Evolutionary conservation across 2,888 invertebrate species (phyloP), one percentile per base, ranked within the genome.

Genomic region (Drosophila mayaguana): DNA sequence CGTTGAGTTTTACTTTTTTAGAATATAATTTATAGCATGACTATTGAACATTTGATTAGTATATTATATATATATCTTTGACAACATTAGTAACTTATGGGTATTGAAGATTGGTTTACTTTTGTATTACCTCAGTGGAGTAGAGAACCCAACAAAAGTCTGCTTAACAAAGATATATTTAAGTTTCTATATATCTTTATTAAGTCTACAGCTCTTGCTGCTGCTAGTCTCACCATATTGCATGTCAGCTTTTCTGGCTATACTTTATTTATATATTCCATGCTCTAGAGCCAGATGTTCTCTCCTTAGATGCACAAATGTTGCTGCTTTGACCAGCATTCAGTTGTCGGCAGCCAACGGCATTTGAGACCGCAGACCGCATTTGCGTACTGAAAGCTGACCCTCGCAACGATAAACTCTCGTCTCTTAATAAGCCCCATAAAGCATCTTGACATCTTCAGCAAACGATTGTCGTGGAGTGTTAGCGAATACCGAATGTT

Each of bases 361-460:
- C 22, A n/a, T n/a, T 22, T 20, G 36, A 54, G 18, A 36, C 18
- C 32, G 16, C 11, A 9, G 16, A 20, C 36, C 54, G 36, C 43
- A 75, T 75, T 59, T 63, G 53, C 42, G 71, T 67, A 67, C 55
- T 40, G 42, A 22, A 22, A 11, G 70, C 62, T 67, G 57, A 53
- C 62, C 48, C 57, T 40, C 53, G 62, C 70, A 62, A 61, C 63
- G 70, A 75, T 70, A 75, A 55, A 71, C 71, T 63, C 63, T 62
- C 73, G 62, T 68, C 65, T 59, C 63, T 68, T 74, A 78, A 78
- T 80, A 81, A 81, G 77, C 81, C 64, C 75, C 81, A 80, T 80
- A 80, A 80, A 80, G 80, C 81, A 80, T 80, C 80, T 78, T 80
- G 81, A 80, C 80, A 81, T 71, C 79, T 75, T 64, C 81, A 75